phyloP scores from a whole-genome alignment of 1,140 invertebrate genomes.

The Notospermus geniculatus region DNA sequence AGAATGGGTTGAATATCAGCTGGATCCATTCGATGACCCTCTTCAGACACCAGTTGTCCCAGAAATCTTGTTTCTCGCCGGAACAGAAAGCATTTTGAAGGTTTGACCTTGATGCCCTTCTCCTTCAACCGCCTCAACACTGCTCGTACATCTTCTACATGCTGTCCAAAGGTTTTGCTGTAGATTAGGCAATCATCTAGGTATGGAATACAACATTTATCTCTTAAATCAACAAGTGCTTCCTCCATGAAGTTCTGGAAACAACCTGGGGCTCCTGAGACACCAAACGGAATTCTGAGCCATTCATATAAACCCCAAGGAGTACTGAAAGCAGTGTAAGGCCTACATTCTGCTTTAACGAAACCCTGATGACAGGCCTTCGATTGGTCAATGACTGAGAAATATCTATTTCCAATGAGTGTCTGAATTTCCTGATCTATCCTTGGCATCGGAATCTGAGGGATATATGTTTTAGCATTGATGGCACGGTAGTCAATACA shows the following conservation, averaged over 20 bases:
- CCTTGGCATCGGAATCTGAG: conserved; percentile 16
- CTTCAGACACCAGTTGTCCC: conserved; percentile 24
- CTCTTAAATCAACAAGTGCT: conserved; percentile 11
- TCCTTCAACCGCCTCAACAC: conserved; percentile 46
- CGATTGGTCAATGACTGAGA: conserved; percentile 18
- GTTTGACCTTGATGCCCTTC: conserved; percentile 29
- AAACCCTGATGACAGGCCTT: conserved; percentile 27
- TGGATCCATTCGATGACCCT: conserved; percentile 42
- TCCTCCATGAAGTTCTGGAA: conserved; percentile 26
- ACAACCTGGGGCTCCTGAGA: conserved; percentile 22
- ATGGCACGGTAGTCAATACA: conserved; percentile 26
- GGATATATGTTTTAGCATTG: conserved; percentile 11
- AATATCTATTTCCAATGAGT: conserved; percentile 16
- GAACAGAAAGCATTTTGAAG: conserved; percentile 24
- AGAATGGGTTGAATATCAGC: conserved; percentile 50
- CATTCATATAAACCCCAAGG: conserved; percentile 23
- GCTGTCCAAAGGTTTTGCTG: conserved; percentile 14
- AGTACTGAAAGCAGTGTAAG: conserved; percentile 25
- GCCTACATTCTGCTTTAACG: conserved; percentile 13
- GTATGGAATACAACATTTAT: conserved; percentile 19
- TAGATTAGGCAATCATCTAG: conserved; percentile 26
- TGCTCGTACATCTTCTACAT: conserved; percentile 30
- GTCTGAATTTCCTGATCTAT: conserved; percentile 20
- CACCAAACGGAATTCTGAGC: conserved; percentile 22
- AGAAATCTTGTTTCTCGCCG: conserved; percentile 13